These are phyloP conservation scores for Nephila pilipes DNA, from an alignment of 1,140 invertebrate species.

Conservation along the genomic window DNA sequence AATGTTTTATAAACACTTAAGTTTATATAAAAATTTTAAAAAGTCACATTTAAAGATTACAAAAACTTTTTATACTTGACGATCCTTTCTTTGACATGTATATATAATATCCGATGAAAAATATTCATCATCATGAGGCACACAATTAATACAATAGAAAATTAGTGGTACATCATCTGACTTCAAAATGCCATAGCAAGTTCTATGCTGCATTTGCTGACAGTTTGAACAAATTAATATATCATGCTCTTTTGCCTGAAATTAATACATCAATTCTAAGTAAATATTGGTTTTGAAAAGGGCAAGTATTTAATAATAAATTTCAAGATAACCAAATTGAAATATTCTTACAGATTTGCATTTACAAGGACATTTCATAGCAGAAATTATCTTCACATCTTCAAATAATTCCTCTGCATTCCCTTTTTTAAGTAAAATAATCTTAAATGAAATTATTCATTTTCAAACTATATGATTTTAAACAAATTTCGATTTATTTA, in stretches of 20 bases:
- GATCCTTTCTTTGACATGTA: not conserved
- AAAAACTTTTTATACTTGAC: not conserved
- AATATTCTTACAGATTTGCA: not conserved
- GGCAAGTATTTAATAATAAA: not conserved
- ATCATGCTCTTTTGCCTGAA: not conserved
- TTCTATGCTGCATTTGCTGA: conserved; percentile 7
- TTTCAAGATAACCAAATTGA: not conserved
- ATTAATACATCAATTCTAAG: not conserved
- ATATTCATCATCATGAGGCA: not conserved
- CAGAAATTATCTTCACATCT: not conserved
- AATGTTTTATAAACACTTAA: too few relatives aligned
- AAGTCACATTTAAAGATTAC: not conserved
- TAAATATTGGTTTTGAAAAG: not conserved
- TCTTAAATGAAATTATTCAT: not conserved
- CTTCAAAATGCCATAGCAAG: conserved; percentile 37
- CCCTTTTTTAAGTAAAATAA: not conserved
- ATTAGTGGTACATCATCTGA: not conserved
- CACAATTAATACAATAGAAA: conserved; percentile 31
- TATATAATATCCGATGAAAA: not conserved
- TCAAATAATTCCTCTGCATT: not conserved
- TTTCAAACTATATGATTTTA: not conserved
- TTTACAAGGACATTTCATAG: not conserved
- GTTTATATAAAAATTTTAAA: too few relatives aligned
- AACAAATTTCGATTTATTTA: not conserved
- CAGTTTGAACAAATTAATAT: conserved; percentile 4